Evolutionary conservation across 1,140 invertebrate genomes (phyloP).

Genomic region (Pseudomyrmex flavicornis): DNA sequence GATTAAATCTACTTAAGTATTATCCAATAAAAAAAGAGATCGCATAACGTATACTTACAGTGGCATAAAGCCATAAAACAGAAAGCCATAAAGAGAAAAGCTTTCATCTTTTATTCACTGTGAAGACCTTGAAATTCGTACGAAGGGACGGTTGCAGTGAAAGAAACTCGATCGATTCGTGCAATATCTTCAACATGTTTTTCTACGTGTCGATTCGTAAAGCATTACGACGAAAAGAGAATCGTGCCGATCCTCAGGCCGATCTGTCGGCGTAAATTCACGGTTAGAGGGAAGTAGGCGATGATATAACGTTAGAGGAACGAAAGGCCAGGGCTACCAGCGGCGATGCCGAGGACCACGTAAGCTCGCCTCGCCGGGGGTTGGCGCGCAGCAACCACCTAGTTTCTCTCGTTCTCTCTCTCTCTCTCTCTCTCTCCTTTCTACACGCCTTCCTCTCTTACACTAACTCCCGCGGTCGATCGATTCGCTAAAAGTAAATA

Average conservation of each 20-base stretch:
- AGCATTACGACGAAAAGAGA: conserved; percentile 52
- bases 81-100: conserved; percentile 9
- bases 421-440: background rate
- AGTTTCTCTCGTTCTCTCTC: conserved; percentile 37
- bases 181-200: conserved; percentile 50
- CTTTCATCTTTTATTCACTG: conserved; percentile 54
- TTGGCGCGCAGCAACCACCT: conserved; percentile 58
- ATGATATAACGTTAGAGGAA: conserved; percentile 70
- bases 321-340: conserved; percentile 61
- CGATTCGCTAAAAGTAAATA: conserved; percentile 79
- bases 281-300: conserved; percentile 65
- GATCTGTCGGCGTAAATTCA: conserved; percentile 74
- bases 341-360: conserved; percentile 49
- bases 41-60: conserved; percentile 3
- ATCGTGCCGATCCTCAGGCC: conserved; percentile 59
- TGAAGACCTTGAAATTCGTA: conserved; percentile 50
- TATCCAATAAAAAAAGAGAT: conserved; percentile 13
- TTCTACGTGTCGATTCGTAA: conserved; percentile 54
- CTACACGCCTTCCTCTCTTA: background rate
- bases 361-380: conserved; percentile 61
- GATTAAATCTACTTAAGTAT: too few species aligned
- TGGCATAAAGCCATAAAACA: background rate
- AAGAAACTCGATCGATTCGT: conserved; percentile 44
- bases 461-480: conserved; percentile 71
- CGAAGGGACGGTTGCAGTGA: background rate